These are phyloP conservation scores for Tetragonula carbonaria DNA, from an alignment of 2,888 invertebrate species.

Conservation along the genomic window DNA sequence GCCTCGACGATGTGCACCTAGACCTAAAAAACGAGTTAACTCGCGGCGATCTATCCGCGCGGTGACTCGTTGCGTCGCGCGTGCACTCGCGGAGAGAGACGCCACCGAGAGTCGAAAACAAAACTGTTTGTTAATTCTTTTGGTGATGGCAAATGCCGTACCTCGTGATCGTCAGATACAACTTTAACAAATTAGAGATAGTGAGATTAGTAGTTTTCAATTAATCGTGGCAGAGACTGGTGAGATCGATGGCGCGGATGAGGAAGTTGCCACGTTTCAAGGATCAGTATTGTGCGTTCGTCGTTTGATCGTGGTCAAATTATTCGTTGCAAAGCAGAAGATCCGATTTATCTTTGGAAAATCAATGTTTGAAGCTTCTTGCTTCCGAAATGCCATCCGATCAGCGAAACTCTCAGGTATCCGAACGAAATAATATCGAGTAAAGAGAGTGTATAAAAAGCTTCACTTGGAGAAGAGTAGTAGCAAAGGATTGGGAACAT, in stretches of 20 bases:
- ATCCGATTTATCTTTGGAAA: background rate
- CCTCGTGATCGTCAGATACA: background rate
- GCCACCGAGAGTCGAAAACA: background rate
- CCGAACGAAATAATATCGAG: background rate
- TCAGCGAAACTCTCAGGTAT: background rate
- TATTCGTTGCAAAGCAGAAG: background rate
- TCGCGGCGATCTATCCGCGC: conserved; percentile 37
- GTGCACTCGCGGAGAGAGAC: conserved; percentile 14
- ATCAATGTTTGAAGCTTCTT: background rate
- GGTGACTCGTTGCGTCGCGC: conserved; percentile 24
- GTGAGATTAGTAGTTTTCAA: background rate
- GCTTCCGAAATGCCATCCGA: background rate
- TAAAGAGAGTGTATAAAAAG: background rate
- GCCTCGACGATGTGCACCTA: conserved; percentile 70
- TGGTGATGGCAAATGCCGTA: background rate
- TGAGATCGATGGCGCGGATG: background rate
- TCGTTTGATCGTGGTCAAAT: background rate
- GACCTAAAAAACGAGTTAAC: conserved; percentile 75
- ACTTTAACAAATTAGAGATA: background rate
- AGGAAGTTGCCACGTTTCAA: background rate
- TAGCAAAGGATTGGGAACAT: too few species aligned
- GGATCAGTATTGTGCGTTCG: background rate
- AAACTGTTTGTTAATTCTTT: background rate
- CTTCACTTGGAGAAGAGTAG: background rate
- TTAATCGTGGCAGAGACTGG: background rate